phyloP scores from a whole-genome alignment of 2,888 invertebrate genomes.

The Ormyrus labotus region DNA sequence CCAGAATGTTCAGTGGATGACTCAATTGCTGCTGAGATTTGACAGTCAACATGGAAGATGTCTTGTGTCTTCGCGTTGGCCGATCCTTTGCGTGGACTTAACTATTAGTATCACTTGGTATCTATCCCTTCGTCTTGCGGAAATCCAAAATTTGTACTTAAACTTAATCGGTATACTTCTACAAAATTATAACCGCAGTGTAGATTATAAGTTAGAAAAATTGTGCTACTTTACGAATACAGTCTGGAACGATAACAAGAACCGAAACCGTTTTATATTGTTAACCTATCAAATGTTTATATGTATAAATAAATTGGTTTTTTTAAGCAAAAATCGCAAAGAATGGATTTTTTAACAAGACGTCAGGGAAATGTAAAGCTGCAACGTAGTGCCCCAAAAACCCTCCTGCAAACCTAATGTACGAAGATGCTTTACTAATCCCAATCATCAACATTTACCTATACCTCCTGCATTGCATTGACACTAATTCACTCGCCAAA shows the following conservation, averaged over 20 bases:
- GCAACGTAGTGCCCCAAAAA: conserved; percentile 4
- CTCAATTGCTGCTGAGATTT: background rate
- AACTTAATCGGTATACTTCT: background rate
- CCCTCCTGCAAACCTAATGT: conserved; percentile 27
- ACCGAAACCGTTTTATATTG: conserved; percentile 45
- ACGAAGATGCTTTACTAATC: conserved; percentile 50
- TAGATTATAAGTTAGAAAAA: background rate
- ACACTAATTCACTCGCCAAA: conserved; percentile 13
- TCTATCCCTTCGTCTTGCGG: conserved; percentile 53
- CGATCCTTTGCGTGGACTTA: background rate
- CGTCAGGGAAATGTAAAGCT: conserved; percentile 47
- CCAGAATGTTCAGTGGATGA: background rate
- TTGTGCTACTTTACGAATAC: conserved; percentile 7
- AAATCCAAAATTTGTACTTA: conserved; percentile 52
- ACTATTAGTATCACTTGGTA: background rate
- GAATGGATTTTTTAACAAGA: conserved; percentile 55
- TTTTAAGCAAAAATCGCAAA: conserved; percentile 39
- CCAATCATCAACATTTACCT: background rate
- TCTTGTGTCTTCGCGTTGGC: conserved; percentile 46
- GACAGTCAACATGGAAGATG: background rate
- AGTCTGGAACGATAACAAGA: conserved; percentile 9
- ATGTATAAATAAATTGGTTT: conserved; percentile 53
- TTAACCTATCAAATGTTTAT: conserved; percentile 51
- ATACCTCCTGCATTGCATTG: conserved; percentile 12
- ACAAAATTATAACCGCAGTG: conserved; percentile 19